Conservation (phyloP, 2,113 vertebrate species). For the Chaenocephalus aceratus region DNA sequence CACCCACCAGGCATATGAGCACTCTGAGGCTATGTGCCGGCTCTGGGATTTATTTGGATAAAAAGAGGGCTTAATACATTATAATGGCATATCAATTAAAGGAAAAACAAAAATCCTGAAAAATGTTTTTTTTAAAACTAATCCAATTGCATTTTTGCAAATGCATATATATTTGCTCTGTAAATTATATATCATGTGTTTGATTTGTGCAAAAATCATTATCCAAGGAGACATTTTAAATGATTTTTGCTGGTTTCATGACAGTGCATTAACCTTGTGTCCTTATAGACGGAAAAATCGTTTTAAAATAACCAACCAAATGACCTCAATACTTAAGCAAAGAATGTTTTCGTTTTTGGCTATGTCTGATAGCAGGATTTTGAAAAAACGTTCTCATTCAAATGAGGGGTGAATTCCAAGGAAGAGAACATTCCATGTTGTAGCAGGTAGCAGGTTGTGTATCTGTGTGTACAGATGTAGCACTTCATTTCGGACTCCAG, state of each 20-base stretch:
- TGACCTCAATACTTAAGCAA: too few relatives aligned
- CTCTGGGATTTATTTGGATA: neutral
- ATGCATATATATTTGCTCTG: neutral
- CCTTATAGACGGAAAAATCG: neutral
- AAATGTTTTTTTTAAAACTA: neutral
- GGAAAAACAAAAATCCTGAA: neutral
- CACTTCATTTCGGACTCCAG: too few relatives aligned
- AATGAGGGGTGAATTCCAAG: too few relatives aligned
- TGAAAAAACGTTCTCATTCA: too few relatives aligned
- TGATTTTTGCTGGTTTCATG: neutral
- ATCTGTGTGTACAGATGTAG: too few relatives aligned
- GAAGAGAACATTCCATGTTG: too few relatives aligned
- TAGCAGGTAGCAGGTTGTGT: too few relatives aligned
- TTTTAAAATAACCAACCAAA: neutral
- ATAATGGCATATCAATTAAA: neutral
- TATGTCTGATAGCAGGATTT: too few relatives aligned
- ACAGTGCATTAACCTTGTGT: neutral
- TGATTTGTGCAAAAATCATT: neutral
- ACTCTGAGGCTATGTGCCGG: slow-evolving; percentile 13
- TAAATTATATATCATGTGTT: neutral
- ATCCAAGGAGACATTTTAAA: neutral
- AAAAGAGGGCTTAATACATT: slow-evolving; percentile 1
- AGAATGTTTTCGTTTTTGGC: too few relatives aligned
- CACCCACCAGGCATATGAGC: slow-evolving; percentile 54
- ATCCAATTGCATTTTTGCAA: neutral